Evolutionary conservation across 2,888 invertebrate genomes (phyloP).

Genomic region (Drosophila incognita): DNA sequence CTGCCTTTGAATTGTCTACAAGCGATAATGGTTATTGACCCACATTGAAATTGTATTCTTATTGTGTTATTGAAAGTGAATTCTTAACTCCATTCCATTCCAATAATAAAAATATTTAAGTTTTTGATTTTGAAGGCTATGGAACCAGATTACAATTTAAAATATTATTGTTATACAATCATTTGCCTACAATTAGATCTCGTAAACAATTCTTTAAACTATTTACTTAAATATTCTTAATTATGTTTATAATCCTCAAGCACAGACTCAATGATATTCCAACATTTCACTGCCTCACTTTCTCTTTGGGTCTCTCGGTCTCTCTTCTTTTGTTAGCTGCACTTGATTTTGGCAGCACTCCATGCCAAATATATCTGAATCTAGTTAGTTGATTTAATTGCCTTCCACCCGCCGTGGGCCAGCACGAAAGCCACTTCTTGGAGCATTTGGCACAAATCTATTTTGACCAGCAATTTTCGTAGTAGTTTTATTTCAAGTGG

Average conservation of each 20-base stretch:
- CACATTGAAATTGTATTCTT: background rate
- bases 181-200: background rate
- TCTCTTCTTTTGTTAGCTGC: background rate
- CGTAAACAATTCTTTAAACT: background rate
- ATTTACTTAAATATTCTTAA: background rate
- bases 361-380: conserved; percentile 17
- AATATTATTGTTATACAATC: background rate
- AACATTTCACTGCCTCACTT: background rate
- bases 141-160: background rate
- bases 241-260: background rate
- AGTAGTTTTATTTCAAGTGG: conserved; percentile 54
- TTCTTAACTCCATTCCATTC: background rate
- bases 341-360: conserved; percentile 7
- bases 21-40: background rate
- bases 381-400: conserved; percentile 48
- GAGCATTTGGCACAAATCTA: conserved; percentile 43
- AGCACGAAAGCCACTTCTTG: conserved; percentile 56
- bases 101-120: background rate
- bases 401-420: conserved; percentile 48
- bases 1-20: background rate
- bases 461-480: conserved; percentile 44
- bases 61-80: background rate
- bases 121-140: background rate
- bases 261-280: background rate
- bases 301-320: background rate